phyloP scores from a whole-genome alignment of 2,113 vertebrate species.

The Epinephelus lanceolatus region DNA sequence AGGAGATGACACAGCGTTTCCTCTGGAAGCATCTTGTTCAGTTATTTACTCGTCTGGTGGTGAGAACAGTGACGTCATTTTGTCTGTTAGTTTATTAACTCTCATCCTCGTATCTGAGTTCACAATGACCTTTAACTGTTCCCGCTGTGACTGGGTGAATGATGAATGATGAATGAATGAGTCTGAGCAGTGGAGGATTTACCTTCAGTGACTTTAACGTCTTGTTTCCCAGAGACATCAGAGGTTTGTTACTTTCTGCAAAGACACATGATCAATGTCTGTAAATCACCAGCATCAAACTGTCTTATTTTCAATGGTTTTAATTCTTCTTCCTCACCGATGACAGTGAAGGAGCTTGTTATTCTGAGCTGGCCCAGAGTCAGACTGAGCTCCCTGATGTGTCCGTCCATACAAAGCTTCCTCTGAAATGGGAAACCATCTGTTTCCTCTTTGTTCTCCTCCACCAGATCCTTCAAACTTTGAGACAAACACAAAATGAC shows the following conservation, averaged over 20 bases:
- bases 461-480: slow-evolving; percentile 50
- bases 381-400: slow-evolving; percentile 51
- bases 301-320: background rate
- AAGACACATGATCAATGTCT: slow-evolving; percentile 4
- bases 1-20: too few relatives aligned
- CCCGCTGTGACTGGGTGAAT: background rate
- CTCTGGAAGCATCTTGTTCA: too few relatives aligned
- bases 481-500: background rate
- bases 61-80: too few relatives aligned
- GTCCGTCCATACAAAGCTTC: slow-evolving; percentile 42
- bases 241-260: slow-evolving; percentile 86
- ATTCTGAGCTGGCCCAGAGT: slow-evolving; percentile 49
- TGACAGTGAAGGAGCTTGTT: slow-evolving; percentile 52
- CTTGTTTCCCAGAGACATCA: slow-evolving; percentile 89
- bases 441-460: slow-evolving; percentile 44
- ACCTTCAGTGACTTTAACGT: slow-evolving; percentile 91
- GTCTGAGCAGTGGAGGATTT: slow-evolving; percentile 38
- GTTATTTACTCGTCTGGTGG: too few relatives aligned
- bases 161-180: background rate
- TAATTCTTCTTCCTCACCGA: slow-evolving; percentile 46
- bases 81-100: too few relatives aligned
- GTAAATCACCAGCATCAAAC: background rate
- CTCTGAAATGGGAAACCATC: slow-evolving; percentile 42
- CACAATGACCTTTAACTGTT: background rate
- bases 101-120: too few relatives aligned